These are phyloP conservation scores for Harpalus rubripes DNA, from an alignment of 2,888 invertebrate genomes.

Conservation along the genomic window DNA sequence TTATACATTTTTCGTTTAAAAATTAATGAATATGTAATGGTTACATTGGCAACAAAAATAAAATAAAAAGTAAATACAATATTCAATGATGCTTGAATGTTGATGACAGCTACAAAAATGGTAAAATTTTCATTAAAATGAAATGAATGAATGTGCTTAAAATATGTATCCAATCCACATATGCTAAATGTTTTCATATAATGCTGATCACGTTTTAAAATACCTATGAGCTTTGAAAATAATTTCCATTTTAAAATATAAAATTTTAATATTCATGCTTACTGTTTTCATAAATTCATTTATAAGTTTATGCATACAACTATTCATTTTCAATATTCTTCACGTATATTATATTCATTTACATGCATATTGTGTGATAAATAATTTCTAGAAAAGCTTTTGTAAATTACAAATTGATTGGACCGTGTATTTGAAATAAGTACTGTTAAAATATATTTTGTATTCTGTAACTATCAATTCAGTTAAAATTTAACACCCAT, in stretches of 20 bases:
- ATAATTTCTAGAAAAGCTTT: neutral
- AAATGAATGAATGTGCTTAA: neutral
- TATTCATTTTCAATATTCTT: too few species aligned
- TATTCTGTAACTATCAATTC: too few species aligned
- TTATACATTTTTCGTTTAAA: too few species aligned
- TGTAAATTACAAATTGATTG: too few species aligned
- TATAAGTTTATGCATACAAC: too few species aligned
- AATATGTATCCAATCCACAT: neutral
- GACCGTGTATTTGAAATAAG: too few species aligned
- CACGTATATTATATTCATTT: too few species aligned
- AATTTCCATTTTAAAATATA: neutral
- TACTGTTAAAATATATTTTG: too few species aligned
- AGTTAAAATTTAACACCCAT: too few species aligned
- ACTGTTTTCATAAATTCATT: neutral
- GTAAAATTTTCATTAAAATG: slow-evolving; percentile 3
- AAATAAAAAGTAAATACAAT: neutral
- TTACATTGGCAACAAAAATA: neutral
- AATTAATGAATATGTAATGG: neutral
- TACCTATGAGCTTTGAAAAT: neutral
- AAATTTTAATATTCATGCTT: neutral
- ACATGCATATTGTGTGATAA: too few species aligned
- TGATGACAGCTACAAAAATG: neutral
- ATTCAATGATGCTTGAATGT: neutral
- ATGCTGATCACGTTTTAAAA: slow-evolving; percentile 6
- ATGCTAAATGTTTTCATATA: neutral